Conservation (phyloP, 2,888 invertebrate genomes). For the Mongoloraphidia duomilia region DNA sequence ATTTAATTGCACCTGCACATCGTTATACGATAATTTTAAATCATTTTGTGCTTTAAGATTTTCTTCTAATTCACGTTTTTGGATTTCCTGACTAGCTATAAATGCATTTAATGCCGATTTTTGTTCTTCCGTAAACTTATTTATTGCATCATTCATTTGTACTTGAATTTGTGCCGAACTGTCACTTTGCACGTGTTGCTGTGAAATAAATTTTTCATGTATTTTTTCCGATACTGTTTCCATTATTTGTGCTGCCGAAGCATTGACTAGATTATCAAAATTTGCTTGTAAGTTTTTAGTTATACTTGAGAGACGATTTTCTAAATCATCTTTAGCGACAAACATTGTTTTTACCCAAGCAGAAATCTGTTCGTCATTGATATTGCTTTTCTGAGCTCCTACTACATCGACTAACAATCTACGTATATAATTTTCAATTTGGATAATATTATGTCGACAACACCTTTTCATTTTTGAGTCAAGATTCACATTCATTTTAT, state of each 20-base stretch:
- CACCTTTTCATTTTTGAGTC: conserved; percentile 20
- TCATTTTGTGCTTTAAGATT: too few species aligned
- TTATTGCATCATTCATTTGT: background rate
- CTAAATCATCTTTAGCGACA: conserved; percentile 46
- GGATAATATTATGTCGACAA: conserved; percentile 21
- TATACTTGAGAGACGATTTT: conserved; percentile 37
- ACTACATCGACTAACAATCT: too few species aligned
- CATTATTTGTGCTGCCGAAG: conserved; percentile 24
- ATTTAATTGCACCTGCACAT: too few species aligned
- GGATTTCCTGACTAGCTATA: too few species aligned
- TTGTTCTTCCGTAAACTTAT: too few species aligned
- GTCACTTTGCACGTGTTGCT: conserved; percentile 16
- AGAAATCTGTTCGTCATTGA: conserved; percentile 35
- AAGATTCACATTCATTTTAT: conserved; percentile 10
- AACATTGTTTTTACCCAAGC: conserved; percentile 44
- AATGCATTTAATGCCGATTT: too few species aligned
- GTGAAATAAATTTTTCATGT: conserved; percentile 12
- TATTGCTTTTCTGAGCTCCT: conserved; percentile 22
- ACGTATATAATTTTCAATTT: conserved; percentile 23
- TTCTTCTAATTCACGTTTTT: too few species aligned
- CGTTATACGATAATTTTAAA: too few species aligned
- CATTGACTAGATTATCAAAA: conserved; percentile 29
- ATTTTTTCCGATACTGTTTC: conserved; percentile 22
- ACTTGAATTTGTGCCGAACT: background rate
- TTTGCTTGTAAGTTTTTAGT: conserved; percentile 31